These are phyloP conservation scores for Potamilus streckersoni DNA, from an alignment of 1,140 invertebrate species.

Conservation along the genomic window DNA sequence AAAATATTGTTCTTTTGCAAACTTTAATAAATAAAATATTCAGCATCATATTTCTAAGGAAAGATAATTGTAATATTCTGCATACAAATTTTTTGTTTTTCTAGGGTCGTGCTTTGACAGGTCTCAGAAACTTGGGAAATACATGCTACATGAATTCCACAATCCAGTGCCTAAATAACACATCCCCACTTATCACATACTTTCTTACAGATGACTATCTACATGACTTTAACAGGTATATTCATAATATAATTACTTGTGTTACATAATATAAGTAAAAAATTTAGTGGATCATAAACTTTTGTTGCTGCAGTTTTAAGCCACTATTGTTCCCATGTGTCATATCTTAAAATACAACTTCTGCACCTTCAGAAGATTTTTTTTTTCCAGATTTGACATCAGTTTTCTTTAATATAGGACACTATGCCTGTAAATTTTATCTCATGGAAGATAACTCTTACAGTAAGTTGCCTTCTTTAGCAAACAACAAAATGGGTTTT, in stretches of 20 bases:
- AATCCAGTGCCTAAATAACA: slow-evolving; percentile 74
- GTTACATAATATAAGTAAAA: no score
- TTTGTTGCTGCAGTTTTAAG: no score
- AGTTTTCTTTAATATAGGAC: no score
- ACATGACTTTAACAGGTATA: slow-evolving; percentile 62
- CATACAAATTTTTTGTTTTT: slow-evolving; percentile 12
- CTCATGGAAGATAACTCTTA: no score
- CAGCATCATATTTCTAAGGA: background rate
- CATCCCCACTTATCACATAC: slow-evolving; percentile 79
- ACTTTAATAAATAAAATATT: background rate
- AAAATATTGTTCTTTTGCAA: background rate
- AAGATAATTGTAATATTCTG: background rate
- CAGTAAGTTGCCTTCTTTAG: no score
- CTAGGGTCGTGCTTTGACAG: slow-evolving; percentile 78
- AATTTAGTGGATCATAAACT: no score
- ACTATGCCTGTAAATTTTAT: no score
- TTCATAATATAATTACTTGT: background rate
- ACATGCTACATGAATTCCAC: slow-evolving; percentile 82
- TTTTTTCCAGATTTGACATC: no score
- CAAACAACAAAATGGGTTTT: no score
- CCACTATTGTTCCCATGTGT: no score
- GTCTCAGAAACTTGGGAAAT: slow-evolving; percentile 77
- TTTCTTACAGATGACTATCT: slow-evolving; percentile 71
- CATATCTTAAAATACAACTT: no score
- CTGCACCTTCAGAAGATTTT: no score